These are phyloP conservation scores for Macrobrachium nipponense DNA, from an alignment of 1,140 invertebrate genomes.

Conservation along the genomic window DNA sequence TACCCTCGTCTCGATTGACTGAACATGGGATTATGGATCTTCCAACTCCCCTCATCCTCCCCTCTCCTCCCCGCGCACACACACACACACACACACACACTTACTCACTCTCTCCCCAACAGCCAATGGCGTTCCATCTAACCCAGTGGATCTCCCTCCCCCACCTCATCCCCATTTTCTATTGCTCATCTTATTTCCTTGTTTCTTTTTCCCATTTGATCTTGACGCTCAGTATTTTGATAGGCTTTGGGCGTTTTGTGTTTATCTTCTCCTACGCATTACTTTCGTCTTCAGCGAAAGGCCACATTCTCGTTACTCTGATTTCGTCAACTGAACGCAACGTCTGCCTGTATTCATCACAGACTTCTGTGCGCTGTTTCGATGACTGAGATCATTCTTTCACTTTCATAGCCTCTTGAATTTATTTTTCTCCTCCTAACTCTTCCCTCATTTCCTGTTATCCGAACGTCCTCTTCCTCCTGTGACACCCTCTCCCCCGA, in stretches of 20 bases:
- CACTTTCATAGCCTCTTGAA: too few relatives aligned
- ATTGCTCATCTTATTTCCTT: not conserved
- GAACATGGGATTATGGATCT: slow-evolving; percentile 23
- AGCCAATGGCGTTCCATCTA: not conserved
- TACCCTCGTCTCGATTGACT: slow-evolving; percentile 39
- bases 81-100: not conserved
- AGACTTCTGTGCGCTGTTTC: too few relatives aligned
- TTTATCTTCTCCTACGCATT: not conserved
- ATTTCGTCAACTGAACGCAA: too few relatives aligned
- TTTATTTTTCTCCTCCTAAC: too few relatives aligned
- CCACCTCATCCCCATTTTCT: not conserved
- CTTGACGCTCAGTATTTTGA: not conserved
- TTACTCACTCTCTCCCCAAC: not conserved
- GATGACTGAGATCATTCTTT: too few relatives aligned
- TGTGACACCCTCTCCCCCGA: too few relatives aligned
- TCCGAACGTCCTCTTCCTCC: too few relatives aligned
- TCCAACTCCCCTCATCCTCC: not conserved
- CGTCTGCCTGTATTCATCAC: too few relatives aligned
- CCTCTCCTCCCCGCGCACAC: not conserved
- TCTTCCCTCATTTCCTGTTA: too few relatives aligned
- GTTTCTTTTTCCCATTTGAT: not conserved
- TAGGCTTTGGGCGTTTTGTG: not conserved
- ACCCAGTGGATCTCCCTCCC: not conserved
- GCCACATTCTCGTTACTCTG: too few relatives aligned
- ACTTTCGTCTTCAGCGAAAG: not conserved